Percentiles rank a stretch among this genome's conserved stretches.
phyloP scores from a whole-genome alignment of 2,113 vertebrate species.

The Pituophis catenifer region DNA sequence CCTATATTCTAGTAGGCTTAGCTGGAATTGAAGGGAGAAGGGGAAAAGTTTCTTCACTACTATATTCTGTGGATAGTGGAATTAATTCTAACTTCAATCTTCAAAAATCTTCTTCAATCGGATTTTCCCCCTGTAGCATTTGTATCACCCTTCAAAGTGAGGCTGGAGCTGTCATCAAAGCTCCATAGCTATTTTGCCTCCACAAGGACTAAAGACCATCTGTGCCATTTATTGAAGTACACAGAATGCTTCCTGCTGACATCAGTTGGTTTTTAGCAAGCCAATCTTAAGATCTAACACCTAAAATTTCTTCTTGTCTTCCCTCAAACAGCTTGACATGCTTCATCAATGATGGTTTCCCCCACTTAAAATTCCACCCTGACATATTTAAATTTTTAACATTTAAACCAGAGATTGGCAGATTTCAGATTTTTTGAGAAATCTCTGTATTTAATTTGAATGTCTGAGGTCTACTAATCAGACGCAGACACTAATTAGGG shows the following conservation, averaged over 20 bases:
- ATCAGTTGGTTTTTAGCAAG: constrained; percentile 5
- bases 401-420: background rate
- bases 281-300: constrained; percentile 11
- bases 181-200: constrained; percentile 10
- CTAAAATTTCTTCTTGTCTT: background rate
- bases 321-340: background rate
- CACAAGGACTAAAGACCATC: constrained; percentile 1
- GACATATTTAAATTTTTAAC: background rate
- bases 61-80: constrained; percentile 3
- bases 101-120: background rate
- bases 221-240: background rate
- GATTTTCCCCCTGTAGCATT: background rate
- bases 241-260: background rate
- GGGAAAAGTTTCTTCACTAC: background rate
- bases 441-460: background rate
- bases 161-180: constrained; percentile 1
- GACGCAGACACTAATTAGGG: background rate
- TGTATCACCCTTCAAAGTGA: constrained; percentile 4
- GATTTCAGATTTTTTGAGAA: background rate
- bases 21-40: background rate
- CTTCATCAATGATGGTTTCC: background rate
- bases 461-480: background rate
- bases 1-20: background rate
- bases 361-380: background rate
- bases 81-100: constrained; percentile 11